Evolutionary conservation across 2,113 vertebrate genomes (phyloP), one percentile per base, ranked within the genome.

Genomic region (Hypocryptadius cinnamomeus): DNA sequence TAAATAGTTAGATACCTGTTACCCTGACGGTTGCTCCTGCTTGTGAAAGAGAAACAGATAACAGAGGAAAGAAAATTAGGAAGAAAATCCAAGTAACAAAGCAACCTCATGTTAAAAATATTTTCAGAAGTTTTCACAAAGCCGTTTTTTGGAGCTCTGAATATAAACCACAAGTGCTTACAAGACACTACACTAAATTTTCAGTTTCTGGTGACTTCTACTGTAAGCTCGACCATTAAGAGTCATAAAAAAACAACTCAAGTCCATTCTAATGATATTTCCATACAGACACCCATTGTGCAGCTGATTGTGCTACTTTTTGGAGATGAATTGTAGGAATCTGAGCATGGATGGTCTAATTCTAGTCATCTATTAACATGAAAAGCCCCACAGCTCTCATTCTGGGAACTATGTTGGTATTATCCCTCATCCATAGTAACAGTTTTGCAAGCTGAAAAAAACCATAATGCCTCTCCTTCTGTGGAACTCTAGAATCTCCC

Each of bases 1-100:
- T 97, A 98, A 98, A 97, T 65, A 97, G 91, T 98, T 97, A 98
- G 97, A 97, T 99, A 99, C 99, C 99, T 99, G 98, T 99, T 98
- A 99, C 98, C 99, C 99, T 99, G 99, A 99, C 15, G 99, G 98
- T 98, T 99, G 99, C 98, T 99, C 99, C 99, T 98, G 99, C 99
- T 99, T 99, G 98, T 98, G 98, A 98, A 96, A 97, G 97, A 97
- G 73, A 97, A 98, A 99, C 96, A 99, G 98, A 98, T 91, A 98
- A 98, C 97, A 99, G 98, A 98, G 95, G 96, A 97, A 97, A 98
- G 97, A 98, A 89, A 78, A 95, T 97, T 97, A 98, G 97, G 90
- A 97, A 97, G 97, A 97, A 97, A 97, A 96, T 92, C 76, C 81
- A 85, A 95, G 94, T 84, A 85, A 95, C 86, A 82, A 91, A 78